Evolutionary conservation across 2,797 vertebrate species (phyloP), one percentile per base, ranked within the genome.

Genomic region (Uromys caudimaculatus): DNA sequence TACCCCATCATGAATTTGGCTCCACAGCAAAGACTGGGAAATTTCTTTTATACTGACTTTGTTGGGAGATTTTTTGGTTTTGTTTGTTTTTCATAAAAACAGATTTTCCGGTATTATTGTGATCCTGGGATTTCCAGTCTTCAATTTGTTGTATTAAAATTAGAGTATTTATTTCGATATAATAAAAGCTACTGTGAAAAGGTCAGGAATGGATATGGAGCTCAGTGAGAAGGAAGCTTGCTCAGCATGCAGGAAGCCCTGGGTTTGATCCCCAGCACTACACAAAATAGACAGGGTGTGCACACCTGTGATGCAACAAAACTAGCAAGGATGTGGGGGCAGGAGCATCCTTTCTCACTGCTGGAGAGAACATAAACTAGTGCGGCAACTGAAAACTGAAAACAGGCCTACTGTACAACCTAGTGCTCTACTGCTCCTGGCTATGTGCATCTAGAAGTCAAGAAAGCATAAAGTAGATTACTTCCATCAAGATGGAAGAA

Each of bases 401-500:
- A 69, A n/a, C 4, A 50, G 19, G n/a, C 17, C 5, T 23, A 14
- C 17, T 0, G 13, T 85, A 35, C 1, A 3, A 47, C 5, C 6
- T 60, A 85, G 19, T 50, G 32, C 44, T 50, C 11, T 23, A 23
- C 21, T 24, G 0, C 19, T 14, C 16, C 47, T 52, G 6, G 21
- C 32, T 86, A 16, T 24, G 17, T n/a, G 13, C 3, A 23, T 16
- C 21, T 23, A 52, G 32, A 44, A 16, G 6, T 67, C 19, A 69
- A 14, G 17, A 6, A 32, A 62, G 60, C 64, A 75, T 23, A 62
- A 8, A 81, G 35, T 19, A 92, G 50, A 67, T 32, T 95, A 91
- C 69, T 93, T 97, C 62, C 44, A 41, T 41, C 44, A 95, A 82
- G 52, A 71, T 82, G 24, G 89, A 93, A 91, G 19, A n/a, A 69